Evolutionary conservation across 2,113 vertebrate genomes (phyloP), one percentile per base, ranked within the genome.

Genomic region (Siniperca chuatsi): DNA sequence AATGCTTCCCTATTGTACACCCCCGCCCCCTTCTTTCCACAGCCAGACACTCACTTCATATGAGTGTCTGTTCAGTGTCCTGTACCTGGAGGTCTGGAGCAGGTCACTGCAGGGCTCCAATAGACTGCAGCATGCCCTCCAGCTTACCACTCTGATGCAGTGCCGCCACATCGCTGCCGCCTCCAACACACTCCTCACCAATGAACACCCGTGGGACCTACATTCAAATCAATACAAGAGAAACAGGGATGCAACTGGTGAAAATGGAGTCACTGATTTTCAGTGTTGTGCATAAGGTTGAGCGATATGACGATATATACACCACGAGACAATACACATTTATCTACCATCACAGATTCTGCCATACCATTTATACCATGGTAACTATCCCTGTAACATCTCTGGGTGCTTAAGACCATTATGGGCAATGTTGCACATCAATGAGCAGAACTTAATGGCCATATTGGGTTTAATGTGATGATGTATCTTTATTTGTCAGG

Each of bases 201-300:
- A 98, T 91, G 82, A 97, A 98, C 75, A 98, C 94, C 0, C 95
- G 93, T 1, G 97, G 97, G 15, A 97, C 96, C 97, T 98, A 10
- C 40, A 18, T 29, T 60, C 20, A 54, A 35, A 46, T 25, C 15
- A 65, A 52, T 1, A 35, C 8, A 54, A 37, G 10, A 72, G 67
- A 68, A 23, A 33, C 13, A 35, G 18, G 13, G 23, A 50, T 2
- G 40, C 25, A 37, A 11, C 40, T 37, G 23, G 29, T 72, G 25
- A 37, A 48, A 64, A 54, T 15, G 42, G 18, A 66, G 23, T 50
- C 18, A 57, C n/a, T n/a, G 44, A 15, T 70, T 29, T 52, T 65
- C 4, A 40, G 8, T 4, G 6, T 50, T n/a, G 29, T 42, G 25
- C 57, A 65, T 0, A 52, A 20, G 35, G n/a, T 25, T n/a, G 12